Percentiles rank a stretch among this genome's conserved stretches.
phyloP scores from a whole-genome alignment of 2,797 vertebrate genomes.

The Sandelia bainsii region DNA sequence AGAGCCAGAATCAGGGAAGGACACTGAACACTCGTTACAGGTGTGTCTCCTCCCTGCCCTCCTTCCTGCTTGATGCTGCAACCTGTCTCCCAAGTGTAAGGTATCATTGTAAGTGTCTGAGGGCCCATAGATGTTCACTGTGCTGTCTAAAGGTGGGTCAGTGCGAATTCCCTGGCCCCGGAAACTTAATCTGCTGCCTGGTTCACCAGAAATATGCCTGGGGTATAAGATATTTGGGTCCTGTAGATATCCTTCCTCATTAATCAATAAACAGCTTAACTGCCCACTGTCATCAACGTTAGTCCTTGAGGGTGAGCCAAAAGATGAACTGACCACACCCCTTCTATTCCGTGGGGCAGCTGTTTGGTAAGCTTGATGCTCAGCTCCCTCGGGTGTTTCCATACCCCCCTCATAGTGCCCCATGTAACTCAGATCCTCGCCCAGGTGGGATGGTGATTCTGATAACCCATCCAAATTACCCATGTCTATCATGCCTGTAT shows the following conservation, averaged over 20 bases:
- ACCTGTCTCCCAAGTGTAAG: slow-evolving; percentile 68
- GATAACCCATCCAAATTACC: slow-evolving; percentile 72
- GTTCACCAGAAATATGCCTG: slow-evolving; percentile 54
- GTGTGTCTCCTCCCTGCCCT: slow-evolving; percentile 59
- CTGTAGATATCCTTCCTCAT: slow-evolving; percentile 86
- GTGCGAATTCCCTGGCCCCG: slow-evolving; percentile 59
- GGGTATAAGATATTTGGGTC: slow-evolving; percentile 72
- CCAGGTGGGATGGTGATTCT: slow-evolving; percentile 68
- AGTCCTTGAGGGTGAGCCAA: slow-evolving; percentile 64
- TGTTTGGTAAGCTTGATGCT: slow-evolving; percentile 66
- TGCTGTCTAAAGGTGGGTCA: slow-evolving; percentile 47
- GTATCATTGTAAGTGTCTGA: slow-evolving; percentile 82
- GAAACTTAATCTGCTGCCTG: slow-evolving; percentile 55
- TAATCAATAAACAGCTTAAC: slow-evolving; percentile 84
- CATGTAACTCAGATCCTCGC: slow-evolving; percentile 70
- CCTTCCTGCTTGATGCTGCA: slow-evolving; percentile 61
- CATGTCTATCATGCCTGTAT: slow-evolving; percentile 72
- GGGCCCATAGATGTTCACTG: slow-evolving; percentile 65
- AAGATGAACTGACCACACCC: slow-evolving; percentile 12
- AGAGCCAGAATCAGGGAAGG: slow-evolving; percentile 71
- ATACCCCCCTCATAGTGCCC: slow-evolving; percentile 70
- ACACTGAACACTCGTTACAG: slow-evolving; percentile 74
- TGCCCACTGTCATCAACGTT: slow-evolving; percentile 64
- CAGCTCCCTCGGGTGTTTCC: slow-evolving; percentile 55
- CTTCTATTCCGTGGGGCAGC: slow-evolving; percentile 51